Base-by-base conservation (phyloP, 1,140 invertebrate species). In the Pogonomyrmex californicus region DNA sequence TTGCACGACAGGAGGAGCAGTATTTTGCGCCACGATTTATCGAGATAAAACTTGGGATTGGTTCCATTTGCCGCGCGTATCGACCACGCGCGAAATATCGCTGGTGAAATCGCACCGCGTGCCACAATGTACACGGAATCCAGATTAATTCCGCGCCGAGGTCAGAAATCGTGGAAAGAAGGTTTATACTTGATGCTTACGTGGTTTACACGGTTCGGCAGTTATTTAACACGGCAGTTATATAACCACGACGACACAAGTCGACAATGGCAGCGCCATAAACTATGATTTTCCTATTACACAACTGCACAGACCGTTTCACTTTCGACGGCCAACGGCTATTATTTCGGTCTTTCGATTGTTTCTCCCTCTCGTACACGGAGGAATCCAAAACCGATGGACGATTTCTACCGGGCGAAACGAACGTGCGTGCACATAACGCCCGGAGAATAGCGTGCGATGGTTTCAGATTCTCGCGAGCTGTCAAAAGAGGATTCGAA, bases 401-500 rank as follows among this genome's bases (percentile, higher is more conserved):
- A 47, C 51, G 38, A 23, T 60, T 83, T 44, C 9, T 41, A 10
- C 66, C 17, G 71, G 30, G 23, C 23, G 23, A 23, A 23, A 23
- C 65, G 65, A 44, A 23, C 58, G 38, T 17, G 44, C 51, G 23
- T 23, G 47, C 65, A n/a, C 62, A 17, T 33, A 70, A 58, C 51
- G 38, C 47, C 14, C 12, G 62, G 76, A 78, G 62, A 79, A 66
- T 66, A 47, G 78, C 36, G 36, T 44, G 77, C 78, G 66, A 82
- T 83, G 79, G 68, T 83, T 83, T 83, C 68, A 75, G 79, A 75
- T 83, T 83, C 79, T 83, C 68, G 79, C 68, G 79, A 75, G 12
- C 79, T 83, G 79, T 75, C 79, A 75, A 75, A 83, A 83, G 79
- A 75, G 79, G 79, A 83, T 83, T 75, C 79, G 54, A 30, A 83